Percentiles rank a stretch among this genome's conserved stretches.
phyloP scores from a whole-genome alignment of 2,113 vertebrate genomes.

The Lepus timidus region DNA sequence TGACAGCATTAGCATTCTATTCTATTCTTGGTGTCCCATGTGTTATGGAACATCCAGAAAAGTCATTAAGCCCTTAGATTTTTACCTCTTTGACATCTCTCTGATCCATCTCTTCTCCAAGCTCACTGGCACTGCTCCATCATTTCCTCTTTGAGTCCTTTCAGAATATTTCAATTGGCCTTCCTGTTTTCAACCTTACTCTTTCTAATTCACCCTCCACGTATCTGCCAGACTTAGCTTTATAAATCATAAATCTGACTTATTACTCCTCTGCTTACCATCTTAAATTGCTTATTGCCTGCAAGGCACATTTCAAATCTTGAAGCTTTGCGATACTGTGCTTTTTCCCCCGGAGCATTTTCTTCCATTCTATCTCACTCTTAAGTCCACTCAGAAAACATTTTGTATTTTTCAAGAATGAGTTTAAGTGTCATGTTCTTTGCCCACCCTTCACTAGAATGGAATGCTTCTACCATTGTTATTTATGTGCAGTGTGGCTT shows the following conservation, averaged over 20 bases:
- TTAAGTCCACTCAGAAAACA: constrained; percentile 46
- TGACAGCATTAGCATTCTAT: background rate
- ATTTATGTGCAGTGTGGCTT: background rate
- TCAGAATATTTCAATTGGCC: background rate
- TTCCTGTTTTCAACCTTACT: background rate
- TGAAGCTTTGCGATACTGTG: background rate
- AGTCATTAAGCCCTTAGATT: constrained; percentile 8
- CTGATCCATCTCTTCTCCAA: background rate
- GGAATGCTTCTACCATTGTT: constrained; percentile 7
- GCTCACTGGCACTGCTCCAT: background rate
- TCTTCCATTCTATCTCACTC: background rate
- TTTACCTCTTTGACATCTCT: constrained; percentile 26
- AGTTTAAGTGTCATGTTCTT: constrained; percentile 34
- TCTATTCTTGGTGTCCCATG: constrained; percentile 16
- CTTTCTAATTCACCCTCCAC: constrained; percentile 26
- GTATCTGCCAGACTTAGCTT: background rate
- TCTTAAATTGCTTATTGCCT: constrained; percentile 13
- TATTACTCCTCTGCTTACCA: constrained; percentile 1
- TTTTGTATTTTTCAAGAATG: constrained; percentile 27
- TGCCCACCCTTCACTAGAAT: background rate
- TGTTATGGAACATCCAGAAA: background rate
- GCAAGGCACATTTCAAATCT: constrained; percentile 22
- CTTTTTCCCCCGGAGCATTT: background rate
- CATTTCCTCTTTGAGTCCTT: constrained; percentile 1
- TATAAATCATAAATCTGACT: constrained; percentile 45